Base-by-base conservation (phyloP, 2,888 invertebrate species). In the Drosophila neotestacea region DNA sequence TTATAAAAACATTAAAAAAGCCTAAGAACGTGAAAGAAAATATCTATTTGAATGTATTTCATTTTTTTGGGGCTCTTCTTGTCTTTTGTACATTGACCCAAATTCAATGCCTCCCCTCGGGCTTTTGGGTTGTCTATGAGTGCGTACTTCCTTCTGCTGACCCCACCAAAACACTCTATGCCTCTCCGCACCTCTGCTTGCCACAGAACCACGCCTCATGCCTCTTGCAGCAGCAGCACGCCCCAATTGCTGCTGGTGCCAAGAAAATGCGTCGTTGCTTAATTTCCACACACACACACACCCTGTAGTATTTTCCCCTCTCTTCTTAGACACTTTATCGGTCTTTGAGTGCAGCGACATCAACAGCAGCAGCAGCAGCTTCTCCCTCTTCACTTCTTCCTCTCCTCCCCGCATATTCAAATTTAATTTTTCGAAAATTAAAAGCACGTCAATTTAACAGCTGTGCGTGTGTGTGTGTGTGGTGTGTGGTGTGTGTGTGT, bases 241-340 rank as follows among this genome's bases (percentile, higher is more conserved):
- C 77, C 83, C 84, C 87, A 86, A 86, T 84, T 81, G 81, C 75
- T 75, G 81, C 59, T 73, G 77, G 87, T 79, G 85, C 85, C 85
- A 85, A 85, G 85, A 85, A 85, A 83, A 87, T 85, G 85, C 88
- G 88, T 81, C 60, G 83, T 85, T 85, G 79, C 85, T 83, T 83
- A 81, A 87, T 87, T 87, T 85, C 52, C 68, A 66, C 68, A 60
- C 70, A 60, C 22, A 28, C 47, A 51, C 39, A 52, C 38, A 6
- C 7, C 3, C 9, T 32, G 32, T 9, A 27, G 16, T 55, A 27
- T 36, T 16, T 39, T 27, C 68, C 41, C 36, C 52, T 36, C 48
- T 38, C 51, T 30, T 28, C 34, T 50, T 39, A 48, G 42, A 61
- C 69, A 72, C 76, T 70, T 72, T 77, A 67, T 67, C 59, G 62